phyloP scores from a whole-genome alignment of 2,113 vertebrate species.

The Mandrillus leucophaeus region DNA sequence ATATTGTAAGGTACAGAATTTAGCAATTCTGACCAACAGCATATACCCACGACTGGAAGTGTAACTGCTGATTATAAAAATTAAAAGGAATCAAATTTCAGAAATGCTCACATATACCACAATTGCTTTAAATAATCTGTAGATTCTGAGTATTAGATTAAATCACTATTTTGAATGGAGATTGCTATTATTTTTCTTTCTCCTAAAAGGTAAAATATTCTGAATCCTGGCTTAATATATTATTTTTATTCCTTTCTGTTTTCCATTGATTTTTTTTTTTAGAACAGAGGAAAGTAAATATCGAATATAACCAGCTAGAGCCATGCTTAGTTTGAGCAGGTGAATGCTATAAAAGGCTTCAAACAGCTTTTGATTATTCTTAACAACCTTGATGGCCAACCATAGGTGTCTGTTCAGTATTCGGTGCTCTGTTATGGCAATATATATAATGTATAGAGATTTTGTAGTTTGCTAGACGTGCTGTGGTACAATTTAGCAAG shows the following conservation, averaged over 20 bases:
- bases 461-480: slow-evolving; percentile 29
- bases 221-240: not conserved
- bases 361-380: slow-evolving; percentile 68
- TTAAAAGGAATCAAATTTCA: slow-evolving; percentile 55
- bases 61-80: slow-evolving; percentile 29
- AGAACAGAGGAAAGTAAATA: slow-evolving; percentile 57
- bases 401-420: slow-evolving; percentile 65
- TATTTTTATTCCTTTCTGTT: slow-evolving; percentile 50
- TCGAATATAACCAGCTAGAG: slow-evolving; percentile 54
- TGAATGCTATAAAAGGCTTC: slow-evolving; percentile 65
- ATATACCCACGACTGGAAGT: slow-evolving; percentile 24
- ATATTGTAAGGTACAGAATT: slow-evolving; percentile 23
- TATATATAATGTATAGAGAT: slow-evolving; percentile 50
- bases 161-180: slow-evolving; percentile 5
- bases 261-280: slow-evolving; percentile 25
- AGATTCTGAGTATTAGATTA: slow-evolving; percentile 49
- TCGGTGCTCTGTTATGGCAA: not conserved
- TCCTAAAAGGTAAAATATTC: slow-evolving; percentile 46
- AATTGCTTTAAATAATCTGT: slow-evolving; percentile 53
- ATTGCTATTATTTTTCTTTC: not conserved
- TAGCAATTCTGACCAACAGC: slow-evolving; percentile 13
- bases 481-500: slow-evolving; percentile 46
- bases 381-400: slow-evolving; percentile 65
- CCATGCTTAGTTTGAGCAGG: slow-evolving; percentile 32
- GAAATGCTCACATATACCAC: slow-evolving; percentile 7